Base-by-base conservation (phyloP, 2,888 invertebrate species). In the Bugula neritina region DNA sequence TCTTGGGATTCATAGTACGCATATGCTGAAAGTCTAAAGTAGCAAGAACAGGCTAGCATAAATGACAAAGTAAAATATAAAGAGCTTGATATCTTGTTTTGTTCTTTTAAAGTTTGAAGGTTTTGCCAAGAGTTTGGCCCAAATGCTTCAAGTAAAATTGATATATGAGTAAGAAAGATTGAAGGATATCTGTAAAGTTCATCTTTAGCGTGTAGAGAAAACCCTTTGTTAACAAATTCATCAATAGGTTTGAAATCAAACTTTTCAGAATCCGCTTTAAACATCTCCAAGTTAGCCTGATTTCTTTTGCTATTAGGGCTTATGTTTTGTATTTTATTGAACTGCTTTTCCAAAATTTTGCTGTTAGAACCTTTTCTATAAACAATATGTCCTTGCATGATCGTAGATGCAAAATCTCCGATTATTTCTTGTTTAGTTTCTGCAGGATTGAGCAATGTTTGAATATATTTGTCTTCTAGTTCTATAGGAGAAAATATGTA, bases 161-260 rank as follows among this genome's bases (percentile, higher is more conserved):
- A 55, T 5, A 55, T 43, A 43, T 43, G 5, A 17, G 5, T 43
- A 10, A 43, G 17, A 5, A 43, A 43, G 5, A 55, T 55, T 55
- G 55, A 55, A 17, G 55, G 55, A n/a, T 23, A 55, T n/a, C 55
- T 55, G 55, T 55, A 55, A n/a, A 55, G 55, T n/a, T 55, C 55
- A 23, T 25, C 23, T n/a, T 55, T 55, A 5, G 23, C 23, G 25
- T 55, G 5, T 17, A 55, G 3, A n/a, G 55, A 23, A 25, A 23
- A 55, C 21, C 55, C 55, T 55, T 55, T 5, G 55, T 25, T 55
- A 23, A 55, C 25, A 55, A 55, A 25, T 23, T 5, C 23, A 3
- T 55, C 23, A 55, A 5, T 25, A 17, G 55, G 55, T 55, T 25
- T 55, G 55, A 55, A 55, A 25, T n/a, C 25, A 23, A 23, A 55